A percentile compares a stretch with the other conserved stretches of the same genome.
phyloP scores from a whole-genome alignment of 2,113 vertebrate genomes.

The Lamprotornis superbus region DNA sequence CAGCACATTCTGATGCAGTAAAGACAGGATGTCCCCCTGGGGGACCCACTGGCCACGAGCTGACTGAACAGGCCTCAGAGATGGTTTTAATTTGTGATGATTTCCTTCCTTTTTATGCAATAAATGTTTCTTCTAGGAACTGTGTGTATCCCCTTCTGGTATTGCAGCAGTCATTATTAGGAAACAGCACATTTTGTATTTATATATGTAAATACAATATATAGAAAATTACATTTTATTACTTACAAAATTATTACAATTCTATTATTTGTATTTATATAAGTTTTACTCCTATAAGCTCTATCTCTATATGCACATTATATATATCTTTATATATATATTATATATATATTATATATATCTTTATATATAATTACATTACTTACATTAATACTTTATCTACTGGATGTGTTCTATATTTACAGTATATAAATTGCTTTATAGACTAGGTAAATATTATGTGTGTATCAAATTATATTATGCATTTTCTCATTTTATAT shows the following conservation, averaged over 20 bases:
- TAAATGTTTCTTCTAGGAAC: neutral
- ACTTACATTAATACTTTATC: neutral
- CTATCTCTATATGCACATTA: neutral
- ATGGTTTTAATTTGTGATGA: neutral
- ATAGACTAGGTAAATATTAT: neutral
- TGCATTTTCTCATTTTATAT: neutral
- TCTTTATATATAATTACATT: neutral
- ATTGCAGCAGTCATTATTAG: neutral
- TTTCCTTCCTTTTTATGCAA: neutral
- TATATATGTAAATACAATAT: fast-evolving
- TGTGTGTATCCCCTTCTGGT: neutral
- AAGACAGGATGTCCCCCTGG: fast-evolving
- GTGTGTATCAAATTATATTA: neutral
- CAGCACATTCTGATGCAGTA: neutral
- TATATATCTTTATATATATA: neutral
- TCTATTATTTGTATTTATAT: neutral
- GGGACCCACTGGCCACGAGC: neutral
- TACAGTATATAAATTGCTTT: neutral
- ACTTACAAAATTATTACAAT: neutral
- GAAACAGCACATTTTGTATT: neutral
- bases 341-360: neutral
- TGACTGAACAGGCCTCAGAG: fast-evolving
- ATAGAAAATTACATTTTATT: neutral
- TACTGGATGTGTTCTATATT: neutral
- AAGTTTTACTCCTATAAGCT: neutral